Percentiles rank a stretch among this genome's conserved stretches.
Conservation (phyloP, 2,797 vertebrate genomes). For the Adrianichthys oophorus region DNA sequence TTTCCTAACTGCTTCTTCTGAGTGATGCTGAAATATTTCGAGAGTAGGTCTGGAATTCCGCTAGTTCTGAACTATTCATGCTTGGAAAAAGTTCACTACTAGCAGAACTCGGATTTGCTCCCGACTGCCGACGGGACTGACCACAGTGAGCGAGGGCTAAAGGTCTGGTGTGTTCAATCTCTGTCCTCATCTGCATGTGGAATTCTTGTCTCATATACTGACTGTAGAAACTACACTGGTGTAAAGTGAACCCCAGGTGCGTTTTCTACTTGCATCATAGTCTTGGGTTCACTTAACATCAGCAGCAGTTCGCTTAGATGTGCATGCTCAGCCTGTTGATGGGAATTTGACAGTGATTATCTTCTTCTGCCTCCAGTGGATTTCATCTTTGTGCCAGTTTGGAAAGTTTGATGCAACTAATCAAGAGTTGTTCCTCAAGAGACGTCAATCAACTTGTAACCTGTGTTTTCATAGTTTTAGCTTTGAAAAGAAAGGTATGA, state of each 20-base stretch:
- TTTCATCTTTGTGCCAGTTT: neutral
- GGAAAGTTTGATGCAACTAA: too few relatives aligned
- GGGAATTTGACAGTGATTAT: neutral
- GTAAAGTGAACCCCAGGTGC: constrained; percentile 51
- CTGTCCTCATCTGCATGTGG: constrained; percentile 14
- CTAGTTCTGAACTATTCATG: constrained; percentile 83
- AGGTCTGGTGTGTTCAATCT: neutral
- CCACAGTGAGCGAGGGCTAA: constrained; percentile 5
- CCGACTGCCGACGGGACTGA: constrained; percentile 54
- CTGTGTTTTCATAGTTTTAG: too few relatives aligned
- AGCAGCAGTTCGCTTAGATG: constrained; percentile 40
- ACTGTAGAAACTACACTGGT: constrained; percentile 38
- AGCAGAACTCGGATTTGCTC: constrained; percentile 83
- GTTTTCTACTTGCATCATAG: constrained; percentile 11
- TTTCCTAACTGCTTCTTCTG: constrained; percentile 11
- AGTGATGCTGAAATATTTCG: constrained; percentile 49
- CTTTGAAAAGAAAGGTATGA: too few relatives aligned
- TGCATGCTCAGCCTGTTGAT: neutral
- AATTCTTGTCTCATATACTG: neutral
- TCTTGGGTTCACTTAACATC: constrained; percentile 58
- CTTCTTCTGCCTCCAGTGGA: neutral
- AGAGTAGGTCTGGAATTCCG: constrained; percentile 82
- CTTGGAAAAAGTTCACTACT: constrained; percentile 83
- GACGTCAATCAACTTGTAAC: too few relatives aligned
- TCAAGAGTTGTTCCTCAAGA: too few relatives aligned